phyloP scores from a whole-genome alignment of 2,888 invertebrate genomes.

The Rotaria macrura region DNA sequence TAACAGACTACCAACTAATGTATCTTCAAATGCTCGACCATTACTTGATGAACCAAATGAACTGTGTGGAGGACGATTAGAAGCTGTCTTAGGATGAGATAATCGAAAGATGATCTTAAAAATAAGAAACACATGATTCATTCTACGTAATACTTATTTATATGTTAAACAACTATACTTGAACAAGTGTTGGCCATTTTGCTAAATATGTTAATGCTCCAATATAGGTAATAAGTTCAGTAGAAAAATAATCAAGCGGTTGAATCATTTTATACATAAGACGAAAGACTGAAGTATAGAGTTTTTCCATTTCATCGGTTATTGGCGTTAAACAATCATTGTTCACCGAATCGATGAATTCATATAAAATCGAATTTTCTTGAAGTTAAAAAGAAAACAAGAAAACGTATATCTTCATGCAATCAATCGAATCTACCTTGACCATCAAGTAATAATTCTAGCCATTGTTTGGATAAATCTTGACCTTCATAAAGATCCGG shows the following conservation, averaged over 20 bases:
- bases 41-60: too few species aligned
- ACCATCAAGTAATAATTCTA: background rate
- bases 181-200: background rate
- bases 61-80: background rate
- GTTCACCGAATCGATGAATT: background rate
- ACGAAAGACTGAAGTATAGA: background rate
- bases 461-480: background rate
- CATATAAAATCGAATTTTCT: background rate
- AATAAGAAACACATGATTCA: background rate
- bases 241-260: background rate
- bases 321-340: background rate
- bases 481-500: background rate
- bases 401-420: background rate
- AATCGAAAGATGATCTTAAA: background rate
- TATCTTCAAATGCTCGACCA: constrained; percentile 25
- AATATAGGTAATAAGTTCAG: background rate
- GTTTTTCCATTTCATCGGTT: background rate
- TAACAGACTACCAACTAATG: constrained; percentile 25
- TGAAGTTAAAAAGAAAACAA: background rate
- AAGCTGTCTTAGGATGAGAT: background rate
- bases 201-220: background rate
- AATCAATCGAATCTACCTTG: background rate
- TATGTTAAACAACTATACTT: background rate
- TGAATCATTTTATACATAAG: background rate
- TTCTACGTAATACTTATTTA: background rate